Evolutionary conservation across 2,113 vertebrate species (phyloP), one percentile per base, ranked within the genome.

Genomic region (Prietella phreatophila): DNA sequence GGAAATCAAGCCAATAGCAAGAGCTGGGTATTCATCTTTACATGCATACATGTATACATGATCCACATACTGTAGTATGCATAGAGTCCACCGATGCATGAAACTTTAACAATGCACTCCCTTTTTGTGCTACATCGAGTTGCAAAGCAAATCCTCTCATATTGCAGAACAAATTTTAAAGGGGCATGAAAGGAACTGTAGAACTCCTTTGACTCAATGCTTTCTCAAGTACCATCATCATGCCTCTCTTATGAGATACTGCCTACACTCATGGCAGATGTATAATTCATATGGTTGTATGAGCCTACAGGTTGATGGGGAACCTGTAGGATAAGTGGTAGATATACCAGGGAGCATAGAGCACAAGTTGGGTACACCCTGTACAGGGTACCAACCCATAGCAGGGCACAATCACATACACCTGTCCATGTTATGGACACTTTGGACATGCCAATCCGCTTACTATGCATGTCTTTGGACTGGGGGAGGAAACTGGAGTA

Each of bases 11-110:
- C 84, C 53, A 84, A 89, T 27, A 86, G 27, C 82, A 90, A 87
- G 84, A 9, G 55, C 56, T 89, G 89, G 89, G 87, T 85, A 3
- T 19, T 33, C n/a, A 55, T 82, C 13, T 91, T 92, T 67, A 85
- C 85, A 15, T 90, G 83, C 39, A 13, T 92, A 39, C 81, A n/a
- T 30, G n/a, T 85, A 13, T 55, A 80, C 53, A 88, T 87, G 15
- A 60, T 92, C 0, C 92, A 92, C 81, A 79, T 89, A 47, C 47
- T 47, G 47, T 47, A 6, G 88, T 91, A 58, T 1, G 19, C 7
- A 9, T 50, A 25, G 58, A 60, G 58, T 60, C 58, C 22, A 27
- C 10, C 7, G 60, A 63, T 2, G 8, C 60, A 63, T 25, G 20
- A 63, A 63, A 8, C 58, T 25, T 61, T 61, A 60, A 17, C 2